phyloP scores from a whole-genome alignment of 2,797 vertebrate genomes.

The Gouania willdenowi region DNA sequence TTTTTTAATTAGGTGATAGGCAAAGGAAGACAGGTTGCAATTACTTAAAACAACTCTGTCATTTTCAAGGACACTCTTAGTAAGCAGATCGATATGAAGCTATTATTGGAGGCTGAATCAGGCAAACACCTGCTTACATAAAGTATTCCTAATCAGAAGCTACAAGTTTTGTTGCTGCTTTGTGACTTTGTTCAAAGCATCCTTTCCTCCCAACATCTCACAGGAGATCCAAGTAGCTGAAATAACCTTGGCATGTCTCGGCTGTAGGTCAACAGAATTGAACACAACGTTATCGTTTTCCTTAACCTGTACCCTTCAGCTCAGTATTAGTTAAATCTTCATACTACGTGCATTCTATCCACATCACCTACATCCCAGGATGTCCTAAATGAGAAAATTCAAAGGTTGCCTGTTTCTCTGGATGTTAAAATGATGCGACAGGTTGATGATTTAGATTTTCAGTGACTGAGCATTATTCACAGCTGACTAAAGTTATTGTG shows the following conservation, averaged over 20 bases:
- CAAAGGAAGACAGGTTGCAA: background rate
- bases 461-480: background rate
- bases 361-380: too few relatives aligned
- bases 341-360: too few relatives aligned
- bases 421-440: too few relatives aligned
- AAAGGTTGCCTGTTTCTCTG: too few relatives aligned
- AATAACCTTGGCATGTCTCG: conserved; percentile 30
- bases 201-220: background rate
- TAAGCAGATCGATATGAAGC: conserved; percentile 32
- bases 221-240: background rate
- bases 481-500: background rate
- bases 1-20: conserved; percentile 12
- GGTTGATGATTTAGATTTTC: background rate
- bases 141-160: conserved; percentile 41
- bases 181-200: conserved; percentile 15
- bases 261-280: conserved; percentile 20
- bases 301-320: background rate
- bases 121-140: conserved; percentile 24
- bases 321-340: conserved; percentile 6
- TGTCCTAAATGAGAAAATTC: too few relatives aligned
- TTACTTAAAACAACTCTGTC: conserved; percentile 26
- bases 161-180: conserved; percentile 19
- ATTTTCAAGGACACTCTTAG: conserved; percentile 32
- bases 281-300: conserved; percentile 4
- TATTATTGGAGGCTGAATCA: conserved; percentile 30